These are phyloP conservation scores for Gallinago stenura DNA, from an alignment of 2,797 vertebrate genomes.

Conservation along the genomic window DNA sequence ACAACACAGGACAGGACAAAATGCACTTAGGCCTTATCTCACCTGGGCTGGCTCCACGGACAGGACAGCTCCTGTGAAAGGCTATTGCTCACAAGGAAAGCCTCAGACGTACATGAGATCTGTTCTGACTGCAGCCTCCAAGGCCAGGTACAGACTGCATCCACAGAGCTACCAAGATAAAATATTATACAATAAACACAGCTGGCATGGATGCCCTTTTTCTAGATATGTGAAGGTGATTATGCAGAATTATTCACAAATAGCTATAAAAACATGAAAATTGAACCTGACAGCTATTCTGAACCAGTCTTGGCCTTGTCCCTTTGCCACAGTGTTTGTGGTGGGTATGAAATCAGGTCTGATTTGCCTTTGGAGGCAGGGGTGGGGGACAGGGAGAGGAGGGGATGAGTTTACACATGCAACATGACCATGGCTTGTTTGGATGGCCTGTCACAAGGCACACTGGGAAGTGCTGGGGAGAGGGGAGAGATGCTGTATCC, in stretches of 20 bases:
- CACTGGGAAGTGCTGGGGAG: neutral
- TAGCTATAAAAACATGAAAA: neutral
- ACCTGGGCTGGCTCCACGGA: rapidly evolving
- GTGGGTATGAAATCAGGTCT: neutral
- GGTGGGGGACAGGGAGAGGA: neutral
- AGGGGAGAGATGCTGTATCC: neutral
- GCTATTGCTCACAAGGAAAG: neutral
- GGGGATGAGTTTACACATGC: rapidly evolving
- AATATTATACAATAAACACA: neutral
- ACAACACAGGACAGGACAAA: neutral
- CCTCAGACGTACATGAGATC: rapidly evolving
- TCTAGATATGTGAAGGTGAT: neutral
- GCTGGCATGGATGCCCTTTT: neutral
- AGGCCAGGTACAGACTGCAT: neutral
- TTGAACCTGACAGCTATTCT: neutral
- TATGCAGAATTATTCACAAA: neutral
- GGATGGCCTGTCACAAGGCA: neutral
- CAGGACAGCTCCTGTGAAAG: neutral
- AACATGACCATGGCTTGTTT: neutral
- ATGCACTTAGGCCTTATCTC: neutral
- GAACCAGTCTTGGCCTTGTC: neutral
- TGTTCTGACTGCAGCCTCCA: neutral
- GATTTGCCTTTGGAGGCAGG: neutral
- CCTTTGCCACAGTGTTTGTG: rapidly evolving
- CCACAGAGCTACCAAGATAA: neutral